A percentile compares a stretch with the other conserved stretches of the same genome.
Evolutionary conservation across 2,113 vertebrate species (phyloP).

Genomic region (Mustelus asterias): DNA sequence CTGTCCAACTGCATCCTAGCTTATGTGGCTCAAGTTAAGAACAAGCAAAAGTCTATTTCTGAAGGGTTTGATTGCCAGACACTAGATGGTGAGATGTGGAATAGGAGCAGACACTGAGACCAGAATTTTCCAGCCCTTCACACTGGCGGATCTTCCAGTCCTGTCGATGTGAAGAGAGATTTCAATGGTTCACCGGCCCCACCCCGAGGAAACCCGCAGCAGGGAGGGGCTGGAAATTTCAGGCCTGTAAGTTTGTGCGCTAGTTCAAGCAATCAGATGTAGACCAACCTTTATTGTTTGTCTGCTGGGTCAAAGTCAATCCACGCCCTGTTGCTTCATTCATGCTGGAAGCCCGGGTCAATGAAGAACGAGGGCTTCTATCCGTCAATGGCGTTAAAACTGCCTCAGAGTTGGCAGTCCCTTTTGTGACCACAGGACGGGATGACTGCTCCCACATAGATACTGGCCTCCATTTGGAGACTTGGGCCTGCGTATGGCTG

Average conservation of each 20-base stretch:
- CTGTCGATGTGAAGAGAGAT: no score
- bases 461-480: neutral
- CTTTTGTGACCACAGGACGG: neutral
- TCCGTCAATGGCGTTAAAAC: neutral
- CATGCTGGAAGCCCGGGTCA: constrained; percentile 13
- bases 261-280: neutral
- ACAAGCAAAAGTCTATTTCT: neutral
- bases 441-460: neutral
- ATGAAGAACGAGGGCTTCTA: neutral
- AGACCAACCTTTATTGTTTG: constrained; percentile 24
- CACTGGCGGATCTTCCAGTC: no score
- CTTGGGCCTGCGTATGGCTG: constrained; percentile 42
- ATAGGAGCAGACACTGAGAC: neutral
- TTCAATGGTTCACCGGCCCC: no score
- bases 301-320: neutral
- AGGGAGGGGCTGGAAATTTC: no score
- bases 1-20: neutral
- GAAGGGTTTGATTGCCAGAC: neutral
- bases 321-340: neutral
- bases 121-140: no score
- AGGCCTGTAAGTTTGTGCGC: neutral
- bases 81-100: neutral
- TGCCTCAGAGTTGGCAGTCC: neutral
- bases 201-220: no score
- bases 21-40: neutral